Conservation (phyloP, 1,140 invertebrate species). For the Zaprionus ghesquierei region DNA sequence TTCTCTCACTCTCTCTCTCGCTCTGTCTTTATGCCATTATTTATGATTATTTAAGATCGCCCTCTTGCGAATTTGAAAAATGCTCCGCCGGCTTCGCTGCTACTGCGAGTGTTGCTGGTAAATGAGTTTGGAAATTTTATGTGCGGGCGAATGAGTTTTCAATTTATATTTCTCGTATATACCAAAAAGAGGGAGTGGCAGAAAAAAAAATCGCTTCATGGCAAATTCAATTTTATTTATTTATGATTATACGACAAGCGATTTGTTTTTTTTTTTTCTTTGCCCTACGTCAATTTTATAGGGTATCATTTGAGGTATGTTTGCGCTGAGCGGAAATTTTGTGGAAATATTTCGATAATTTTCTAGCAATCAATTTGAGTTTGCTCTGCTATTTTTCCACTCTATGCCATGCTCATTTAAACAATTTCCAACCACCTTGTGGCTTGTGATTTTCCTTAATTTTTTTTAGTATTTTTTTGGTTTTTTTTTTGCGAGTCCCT, state of each 20-base stretch:
- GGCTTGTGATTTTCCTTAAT: too few relatives aligned
- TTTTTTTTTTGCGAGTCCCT: neutral
- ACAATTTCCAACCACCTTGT: neutral
- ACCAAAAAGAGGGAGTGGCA: neutral
- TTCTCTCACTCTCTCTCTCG: neutral
- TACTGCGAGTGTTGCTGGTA: conserved; percentile 51
- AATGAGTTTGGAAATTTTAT: conserved; percentile 80
- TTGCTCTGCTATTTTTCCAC: neutral
- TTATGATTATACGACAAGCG: conserved; percentile 77
- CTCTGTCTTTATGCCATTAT: conserved; percentile 59
- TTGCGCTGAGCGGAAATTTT: neutral
- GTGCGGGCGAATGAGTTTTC: conserved; percentile 80
- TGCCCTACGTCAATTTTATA: neutral
- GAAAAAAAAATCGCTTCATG: conserved; percentile 56
- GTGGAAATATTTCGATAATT: neutral
- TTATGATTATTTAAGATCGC: conserved; percentile 76
- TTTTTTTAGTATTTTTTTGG: neutral
- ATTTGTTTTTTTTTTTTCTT: too few relatives aligned
- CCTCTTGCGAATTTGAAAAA: conserved; percentile 69
- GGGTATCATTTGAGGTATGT: conserved; percentile 9
- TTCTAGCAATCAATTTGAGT: neutral
- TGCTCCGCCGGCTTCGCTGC: too few relatives aligned
- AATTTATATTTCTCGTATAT: conserved; percentile 65
- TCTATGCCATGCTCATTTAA: neutral
- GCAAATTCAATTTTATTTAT: conserved; percentile 77